Evolutionary conservation across 92 coral and sea anemone genomes (phyloP), one percentile per base, ranked within the genome.

Genomic region (Montipora capitata): DNA sequence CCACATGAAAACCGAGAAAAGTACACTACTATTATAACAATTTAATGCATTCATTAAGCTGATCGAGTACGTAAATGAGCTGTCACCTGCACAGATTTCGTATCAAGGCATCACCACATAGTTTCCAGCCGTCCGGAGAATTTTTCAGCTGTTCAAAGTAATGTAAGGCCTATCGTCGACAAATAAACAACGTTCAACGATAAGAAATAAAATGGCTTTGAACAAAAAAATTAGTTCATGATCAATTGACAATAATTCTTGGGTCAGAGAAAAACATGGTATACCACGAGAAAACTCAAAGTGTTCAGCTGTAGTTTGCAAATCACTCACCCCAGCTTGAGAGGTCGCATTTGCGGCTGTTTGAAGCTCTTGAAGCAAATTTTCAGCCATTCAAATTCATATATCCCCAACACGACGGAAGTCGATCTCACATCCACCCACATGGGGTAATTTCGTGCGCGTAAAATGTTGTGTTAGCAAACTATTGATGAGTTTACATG

Each of bases 91-190:
- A 85, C 42, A 91, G 64, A 20, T 94, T 95, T 42, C 81, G 90
- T 8, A 92, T 81, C 10, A 97, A 85, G 20, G 97, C 96, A 61
- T 97, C 94, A 8, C 98, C 98, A 80, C 99, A 97, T 35, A 95
- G 78, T 71, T 95, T 97, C 99, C 99, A 97, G 41, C 99, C 99
- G 3, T 97, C 97, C 0, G 91, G 86, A 40, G 97, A 90, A 62
- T 88, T 88, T 86, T 97, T 97, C 64, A 97, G 87, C 88, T 96
- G 96, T 70, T 97, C 99, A 84, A 97, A 96, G 78, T 97, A 97
- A 48, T 94, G 97, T 74, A 96, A 80, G 5, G 99, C 90, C 99
- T 97, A 84, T 5, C 5, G 35, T 27, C 35, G 35, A 27, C 35
- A 27, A 27, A 27, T 27, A 27, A 27, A 27, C 35, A 27, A 27